Evolutionary conservation across 2,797 vertebrate genomes (phyloP).

Genomic region (Myoxocephalus aenaeus): DNA sequence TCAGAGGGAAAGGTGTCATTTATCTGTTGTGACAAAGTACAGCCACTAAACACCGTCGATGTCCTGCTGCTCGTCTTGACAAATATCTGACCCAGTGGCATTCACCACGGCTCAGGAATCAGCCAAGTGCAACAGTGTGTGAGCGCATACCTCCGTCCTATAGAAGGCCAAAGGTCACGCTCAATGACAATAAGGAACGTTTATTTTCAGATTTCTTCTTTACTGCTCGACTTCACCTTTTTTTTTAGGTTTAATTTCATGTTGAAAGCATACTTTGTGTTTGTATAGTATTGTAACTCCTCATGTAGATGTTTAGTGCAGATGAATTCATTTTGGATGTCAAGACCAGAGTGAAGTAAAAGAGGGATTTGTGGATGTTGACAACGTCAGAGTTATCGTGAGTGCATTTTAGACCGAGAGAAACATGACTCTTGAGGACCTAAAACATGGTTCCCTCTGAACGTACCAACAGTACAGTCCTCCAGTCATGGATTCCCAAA

Average conservation of each 20-base stretch:
- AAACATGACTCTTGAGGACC: background rate
- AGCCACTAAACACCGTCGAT: constrained; percentile 53
- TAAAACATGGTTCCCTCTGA: background rate
- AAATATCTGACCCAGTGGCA: constrained; percentile 48
- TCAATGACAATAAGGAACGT: background rate
- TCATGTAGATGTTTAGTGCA: too few relatives aligned
- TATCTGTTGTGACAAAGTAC: constrained; percentile 80
- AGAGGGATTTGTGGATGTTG: too few relatives aligned
- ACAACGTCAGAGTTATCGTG: too few relatives aligned
- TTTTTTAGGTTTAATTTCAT: too few relatives aligned
- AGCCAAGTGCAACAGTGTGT: background rate
- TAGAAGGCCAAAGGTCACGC: background rate
- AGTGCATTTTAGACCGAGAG: too few relatives aligned
- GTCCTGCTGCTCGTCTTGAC: constrained; percentile 54
- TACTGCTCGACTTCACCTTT: background rate
- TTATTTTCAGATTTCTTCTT: background rate
- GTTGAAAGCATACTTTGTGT: background rate
- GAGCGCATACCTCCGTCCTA: background rate
- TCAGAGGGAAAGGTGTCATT: constrained; percentile 75
- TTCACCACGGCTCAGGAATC: constrained; percentile 18
- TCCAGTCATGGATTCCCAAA: background rate
- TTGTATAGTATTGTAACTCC: background rate
- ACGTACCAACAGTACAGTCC: background rate
- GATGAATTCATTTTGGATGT: too few relatives aligned
- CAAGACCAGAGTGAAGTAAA: too few relatives aligned